These are phyloP conservation scores for Calyptommatus sinebrachiatus DNA, from an alignment of 2,113 vertebrate genomes.

Conservation along the genomic window DNA sequence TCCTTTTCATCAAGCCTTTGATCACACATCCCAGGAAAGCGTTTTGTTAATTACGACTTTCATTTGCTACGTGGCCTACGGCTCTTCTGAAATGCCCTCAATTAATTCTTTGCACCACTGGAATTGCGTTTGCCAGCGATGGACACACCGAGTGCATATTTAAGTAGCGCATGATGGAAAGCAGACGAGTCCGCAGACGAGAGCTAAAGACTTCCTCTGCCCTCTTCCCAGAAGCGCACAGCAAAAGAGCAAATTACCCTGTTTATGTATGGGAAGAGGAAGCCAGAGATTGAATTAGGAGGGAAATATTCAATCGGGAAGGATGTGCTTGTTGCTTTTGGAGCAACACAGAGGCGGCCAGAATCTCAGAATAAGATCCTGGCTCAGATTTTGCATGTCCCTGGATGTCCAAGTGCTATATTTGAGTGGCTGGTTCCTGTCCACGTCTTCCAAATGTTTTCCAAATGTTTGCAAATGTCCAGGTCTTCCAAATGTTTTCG, in stretches of 20 bases:
- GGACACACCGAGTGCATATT: background rate
- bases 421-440: background rate
- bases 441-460: too few species aligned
- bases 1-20: constrained; percentile 6
- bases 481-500: too few species aligned
- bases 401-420: background rate
- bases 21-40: constrained; percentile 3
- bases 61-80: background rate
- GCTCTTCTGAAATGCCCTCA: background rate
- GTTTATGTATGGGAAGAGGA: constrained; percentile 52
- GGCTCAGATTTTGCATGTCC: background rate
- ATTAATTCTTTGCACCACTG: background rate
- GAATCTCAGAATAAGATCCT: constrained; percentile 18
- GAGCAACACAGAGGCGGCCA: background rate
- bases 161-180: constrained; percentile 9
- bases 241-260: constrained; percentile 32
- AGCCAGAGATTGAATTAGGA: constrained; percentile 57
- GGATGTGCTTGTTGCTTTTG: constrained; percentile 49
- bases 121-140: constrained; percentile 11
- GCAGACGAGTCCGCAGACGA: background rate
- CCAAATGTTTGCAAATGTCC: too few species aligned
- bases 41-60: background rate
- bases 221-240: background rate
- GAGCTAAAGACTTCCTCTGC: background rate
- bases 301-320: constrained; percentile 61